Conservation (phyloP, 2,797 vertebrate genomes). For the Myotis pilosus region DNA sequence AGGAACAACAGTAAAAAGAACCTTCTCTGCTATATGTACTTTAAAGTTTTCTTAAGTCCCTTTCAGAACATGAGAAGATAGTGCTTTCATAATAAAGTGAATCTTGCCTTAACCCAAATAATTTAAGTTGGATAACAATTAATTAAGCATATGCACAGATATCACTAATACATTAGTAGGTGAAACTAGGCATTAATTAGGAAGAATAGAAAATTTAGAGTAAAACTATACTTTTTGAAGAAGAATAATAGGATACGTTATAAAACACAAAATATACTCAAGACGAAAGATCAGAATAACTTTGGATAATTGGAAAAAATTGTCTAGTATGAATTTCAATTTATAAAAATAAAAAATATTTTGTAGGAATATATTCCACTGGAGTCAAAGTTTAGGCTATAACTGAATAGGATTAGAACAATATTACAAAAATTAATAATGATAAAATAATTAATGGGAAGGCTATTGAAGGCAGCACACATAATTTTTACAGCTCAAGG, state of each 20-base stretch:
- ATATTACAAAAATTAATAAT: conserved; percentile 68
- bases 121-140: not conserved
- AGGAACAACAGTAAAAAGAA: not conserved
- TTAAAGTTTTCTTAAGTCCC: not conserved
- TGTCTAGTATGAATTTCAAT: conserved; percentile 54
- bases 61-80: not conserved
- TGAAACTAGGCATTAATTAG: not conserved
- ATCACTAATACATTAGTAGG: not conserved
- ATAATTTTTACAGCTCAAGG: conserved; percentile 61
- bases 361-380: conserved; percentile 48
- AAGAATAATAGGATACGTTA: not conserved
- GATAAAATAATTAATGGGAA: conserved; percentile 54
- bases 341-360: not conserved
- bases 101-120: not conserved
- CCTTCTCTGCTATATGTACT: not conserved
- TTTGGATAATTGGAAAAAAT: conserved; percentile 55
- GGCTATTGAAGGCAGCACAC: conserved; percentile 35
- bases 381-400: conserved; percentile 47
- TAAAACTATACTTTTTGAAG: not conserved
- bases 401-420: conserved; percentile 50
- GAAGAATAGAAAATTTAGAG: not conserved
- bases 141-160: not conserved
- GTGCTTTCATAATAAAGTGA: not conserved
- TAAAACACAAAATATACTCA: conserved; percentile 43
- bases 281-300: conserved; percentile 35